A percentile compares a stretch with the other conserved stretches of the same genome.
phyloP scores from a whole-genome alignment of 2,797 vertebrate species.

The Prionace glauca region DNA sequence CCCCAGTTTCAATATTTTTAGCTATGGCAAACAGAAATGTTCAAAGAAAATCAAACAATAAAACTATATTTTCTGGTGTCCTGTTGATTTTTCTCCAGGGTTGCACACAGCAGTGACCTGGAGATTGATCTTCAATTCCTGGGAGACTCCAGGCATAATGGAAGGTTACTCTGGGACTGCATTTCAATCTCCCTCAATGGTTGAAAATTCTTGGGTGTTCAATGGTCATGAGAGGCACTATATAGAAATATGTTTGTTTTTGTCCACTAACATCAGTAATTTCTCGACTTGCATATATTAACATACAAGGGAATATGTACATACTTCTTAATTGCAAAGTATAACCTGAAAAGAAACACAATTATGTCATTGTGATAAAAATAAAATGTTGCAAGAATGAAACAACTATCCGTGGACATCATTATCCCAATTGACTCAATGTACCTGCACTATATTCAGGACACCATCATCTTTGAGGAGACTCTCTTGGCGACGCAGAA shows the following conservation, averaged over 20 bases:
- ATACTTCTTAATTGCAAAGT: neutral
- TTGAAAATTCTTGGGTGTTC: neutral
- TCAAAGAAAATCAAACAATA: too few relatives aligned
- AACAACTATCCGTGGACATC: too few relatives aligned
- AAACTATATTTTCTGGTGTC: too few relatives aligned
- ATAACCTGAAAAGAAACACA: neutral
- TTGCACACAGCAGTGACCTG: too few relatives aligned
- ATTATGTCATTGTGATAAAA: neutral
- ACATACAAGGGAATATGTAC: neutral
- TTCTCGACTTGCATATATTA: neutral
- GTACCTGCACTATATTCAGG: neutral
- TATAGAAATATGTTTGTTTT: neutral
- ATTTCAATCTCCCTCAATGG: neutral
- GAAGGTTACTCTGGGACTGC: too few relatives aligned
- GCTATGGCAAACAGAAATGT: too few relatives aligned
- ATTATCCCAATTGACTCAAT: neutral
- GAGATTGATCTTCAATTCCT: too few relatives aligned
- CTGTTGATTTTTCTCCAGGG: too few relatives aligned
- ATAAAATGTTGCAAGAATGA: neutral
- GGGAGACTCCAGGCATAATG: too few relatives aligned
- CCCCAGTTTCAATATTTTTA: too few relatives aligned
- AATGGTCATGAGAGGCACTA: neutral
- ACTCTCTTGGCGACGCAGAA: conserved; percentile 59
- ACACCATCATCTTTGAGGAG: conserved; percentile 37
- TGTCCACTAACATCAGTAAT: neutral